phyloP scores from a whole-genome alignment of 2,797 vertebrate genomes.

The Ciconia nigra region DNA sequence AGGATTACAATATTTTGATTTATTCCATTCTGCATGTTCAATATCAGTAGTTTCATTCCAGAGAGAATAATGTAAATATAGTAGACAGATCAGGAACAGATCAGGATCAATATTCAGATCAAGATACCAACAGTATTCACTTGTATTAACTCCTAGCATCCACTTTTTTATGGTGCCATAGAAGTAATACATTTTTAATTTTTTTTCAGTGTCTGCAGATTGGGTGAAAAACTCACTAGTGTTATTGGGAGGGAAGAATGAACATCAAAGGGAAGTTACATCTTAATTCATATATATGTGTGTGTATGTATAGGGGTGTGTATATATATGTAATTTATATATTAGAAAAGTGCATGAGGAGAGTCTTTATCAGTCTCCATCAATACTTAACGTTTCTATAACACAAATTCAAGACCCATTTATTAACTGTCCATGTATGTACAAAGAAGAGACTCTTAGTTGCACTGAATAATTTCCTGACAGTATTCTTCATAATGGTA shows the following conservation, averaged over 20 bases:
- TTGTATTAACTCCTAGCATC: neutral
- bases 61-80: neutral
- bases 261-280: neutral
- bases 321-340: neutral
- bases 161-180: neutral
- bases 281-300: neutral
- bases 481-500: neutral
- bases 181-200: neutral
- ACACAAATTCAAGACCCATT: neutral
- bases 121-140: neutral
- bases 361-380: neutral
- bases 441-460: neutral
- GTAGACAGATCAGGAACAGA: neutral
- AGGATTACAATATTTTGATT: neutral
- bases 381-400: neutral
- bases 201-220: neutral
- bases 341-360: neutral
- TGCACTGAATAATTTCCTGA: neutral
- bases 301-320: rapidly evolving
- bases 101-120: neutral
- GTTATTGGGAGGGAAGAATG: neutral
- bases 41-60: neutral
- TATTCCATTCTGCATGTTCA: neutral
- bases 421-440: neutral
- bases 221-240: neutral